Evolutionary conservation across 2,113 vertebrate genomes (phyloP), one percentile per base, ranked within the genome.

Genomic region (Chionodraco myersi): DNA sequence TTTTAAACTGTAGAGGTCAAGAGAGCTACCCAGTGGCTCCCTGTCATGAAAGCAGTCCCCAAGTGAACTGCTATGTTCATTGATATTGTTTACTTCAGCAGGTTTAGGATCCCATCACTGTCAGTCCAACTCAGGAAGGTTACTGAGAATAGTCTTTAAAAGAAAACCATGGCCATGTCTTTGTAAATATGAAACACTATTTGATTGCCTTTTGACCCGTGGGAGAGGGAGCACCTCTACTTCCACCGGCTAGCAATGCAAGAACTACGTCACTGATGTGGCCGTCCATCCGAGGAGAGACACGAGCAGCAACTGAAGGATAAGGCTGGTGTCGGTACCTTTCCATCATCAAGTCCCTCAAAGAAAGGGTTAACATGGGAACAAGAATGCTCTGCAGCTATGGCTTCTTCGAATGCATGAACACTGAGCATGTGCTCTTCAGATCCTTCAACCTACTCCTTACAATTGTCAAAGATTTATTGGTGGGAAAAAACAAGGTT

Each of bases 111-210:
- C 86, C 76, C 69, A 75, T 86, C 87, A 62, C 84, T 88, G 84
- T 90, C 72, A 85, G 77, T 80, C 74, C 83, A 83, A 86, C 93
- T 92, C 92, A 88, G 87, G 91, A 92, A 89, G 73, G 86, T 89
- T 91, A 89, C 92, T 91, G 88, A 92, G 88, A 89, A 80, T 75
- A 81, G 60, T 89, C 56, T 85, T 79, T 80, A 69, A 59, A 82
- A 66, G 72, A 64, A 82, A 69, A 74, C 62, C 57, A 83, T 79
- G 68, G 79, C 77, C 73, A 69, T 80, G 85, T 85, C 36, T 77
- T 86, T 88, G 71, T 88, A 88, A 88, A 90, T 93, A 92, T 85
- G 75, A 88, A 93, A 93, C 82, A 82, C 83, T 83, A 86, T 79
- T 79, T 79, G 76, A 75, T 86, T 85, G 56, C 82, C 64, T 86